Percentiles rank a stretch among this genome's conserved stretches.
Evolutionary conservation across 2,888 invertebrate genomes (phyloP).

Genomic region (Chydorus sphaericus): DNA sequence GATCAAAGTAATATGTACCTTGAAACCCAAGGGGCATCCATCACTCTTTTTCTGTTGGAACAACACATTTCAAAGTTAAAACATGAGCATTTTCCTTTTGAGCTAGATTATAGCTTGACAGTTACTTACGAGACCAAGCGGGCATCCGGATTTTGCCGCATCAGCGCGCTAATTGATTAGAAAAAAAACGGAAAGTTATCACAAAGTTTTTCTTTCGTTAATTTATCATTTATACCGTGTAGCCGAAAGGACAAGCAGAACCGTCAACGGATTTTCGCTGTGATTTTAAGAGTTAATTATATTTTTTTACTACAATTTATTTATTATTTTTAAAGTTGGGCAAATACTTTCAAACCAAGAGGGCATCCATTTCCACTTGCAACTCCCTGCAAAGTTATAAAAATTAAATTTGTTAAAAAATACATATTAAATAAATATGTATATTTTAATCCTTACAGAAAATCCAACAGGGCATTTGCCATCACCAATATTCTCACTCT

Average conservation of each 20-base stretch:
- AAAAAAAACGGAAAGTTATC: not conserved
- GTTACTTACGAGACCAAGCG: not conserved
- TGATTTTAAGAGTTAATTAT: not conserved
- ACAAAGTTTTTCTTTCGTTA: not conserved
- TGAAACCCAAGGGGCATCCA: not conserved
- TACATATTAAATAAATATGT: no score
- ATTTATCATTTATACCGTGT: not conserved
- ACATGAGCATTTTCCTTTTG: no score
- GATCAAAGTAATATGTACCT: no score
- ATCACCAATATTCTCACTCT: not conserved
- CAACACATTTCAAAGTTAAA: no score
- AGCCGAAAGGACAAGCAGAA: not conserved
- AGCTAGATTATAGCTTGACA: no score
- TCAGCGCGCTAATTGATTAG: not conserved
- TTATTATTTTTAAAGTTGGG: no score
- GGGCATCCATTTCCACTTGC: not conserved
- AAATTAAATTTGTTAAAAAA: not conserved
- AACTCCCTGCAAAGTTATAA: not conserved
- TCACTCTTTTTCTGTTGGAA: not conserved
- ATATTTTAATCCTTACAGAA: not conserved
- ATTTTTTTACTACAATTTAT: not conserved
- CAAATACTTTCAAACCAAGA: not conserved
- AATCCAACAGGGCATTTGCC: slow-evolving; percentile 2
- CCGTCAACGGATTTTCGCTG: not conserved
- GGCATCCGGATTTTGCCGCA: not conserved